Base-by-base conservation (phyloP, 2,113 vertebrate species). In the Sturnira hondurensis region DNA sequence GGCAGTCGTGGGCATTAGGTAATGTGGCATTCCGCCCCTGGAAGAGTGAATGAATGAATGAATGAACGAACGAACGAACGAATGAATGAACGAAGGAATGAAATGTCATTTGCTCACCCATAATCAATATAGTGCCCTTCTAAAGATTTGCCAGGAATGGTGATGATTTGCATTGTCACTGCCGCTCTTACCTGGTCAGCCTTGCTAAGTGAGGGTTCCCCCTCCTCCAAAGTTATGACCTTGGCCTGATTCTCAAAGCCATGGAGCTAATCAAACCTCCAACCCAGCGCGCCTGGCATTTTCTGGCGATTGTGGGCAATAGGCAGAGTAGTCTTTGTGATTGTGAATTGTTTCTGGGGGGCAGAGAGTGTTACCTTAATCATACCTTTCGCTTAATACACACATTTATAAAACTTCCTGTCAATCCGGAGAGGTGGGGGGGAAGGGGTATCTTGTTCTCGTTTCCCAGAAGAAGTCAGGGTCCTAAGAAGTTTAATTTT, bases 221-320 rank as follows among this genome's bases (percentile, higher is more conserved):
- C 54, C 15, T 13, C 65, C 74, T 54, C 28, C 56, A 14, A 52
- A 82, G 81, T 94, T 89, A 31, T 93, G 97, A 98, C 97, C 97
- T 98, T 98, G 97, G 89, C 96, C 93, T 97, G 52, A 43, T 98
- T 97, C 61, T 86, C 87, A 91, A 82, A 96, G 85, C 96, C 88
- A 19, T 56, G 47, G 47, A 88, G 56, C 86, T 81, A 84, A 58
- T 71, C 68, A 89, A n/a, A 43, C 50, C 89, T 36, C 50, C 22
- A 15, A 7, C 76, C 77, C 2, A 26, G n/a, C 17, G 50, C 17
- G 5, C 76, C 78, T 67, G 65, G 41, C 76, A 33, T 86, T 94
- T 93, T 77, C 77, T 96, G 82, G 45, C 61, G 36, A 31, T 28
- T 47, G 65, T 86, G 74, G 80, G 65, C 94, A 22, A 2, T 85